A percentile compares a stretch with the other conserved stretches of the same genome.
Conservation (phyloP, 1,140 invertebrate species). For the Nasonia vitripennis region DNA sequence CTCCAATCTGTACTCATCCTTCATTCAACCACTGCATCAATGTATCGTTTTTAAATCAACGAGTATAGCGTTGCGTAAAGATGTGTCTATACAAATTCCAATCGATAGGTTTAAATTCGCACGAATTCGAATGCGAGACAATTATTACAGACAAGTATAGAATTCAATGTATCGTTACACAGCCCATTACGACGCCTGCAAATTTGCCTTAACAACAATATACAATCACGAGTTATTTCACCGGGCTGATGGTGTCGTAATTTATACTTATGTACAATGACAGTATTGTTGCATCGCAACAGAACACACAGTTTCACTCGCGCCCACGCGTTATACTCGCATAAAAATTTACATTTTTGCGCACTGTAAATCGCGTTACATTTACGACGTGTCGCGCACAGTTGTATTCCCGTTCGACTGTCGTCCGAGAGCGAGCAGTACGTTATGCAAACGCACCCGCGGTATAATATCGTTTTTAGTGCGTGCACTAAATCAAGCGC, state of each 20-base stretch:
- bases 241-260: too few species aligned
- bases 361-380: neutral
- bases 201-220: neutral
- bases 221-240: neutral
- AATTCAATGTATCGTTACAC: neutral
- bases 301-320: neutral
- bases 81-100: neutral
- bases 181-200: neutral
- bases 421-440: neutral
- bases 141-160: neutral
- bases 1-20: neutral
- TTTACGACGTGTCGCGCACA: neutral
- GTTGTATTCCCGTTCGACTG: neutral
- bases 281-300: too few species aligned
- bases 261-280: too few species aligned
- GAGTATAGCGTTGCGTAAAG: neutral
- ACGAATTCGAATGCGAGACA: neutral
- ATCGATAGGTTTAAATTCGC: neutral
- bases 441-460: neutral
- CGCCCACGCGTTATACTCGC: too few species aligned
- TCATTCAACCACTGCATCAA: neutral
- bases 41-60: neutral
- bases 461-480: neutral
- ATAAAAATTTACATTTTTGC: neutral
- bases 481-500: neutral